These are phyloP conservation scores for Scomberomorus guttatus DNA, from an alignment of 2,797 vertebrate genomes.

Conservation along the genomic window DNA sequence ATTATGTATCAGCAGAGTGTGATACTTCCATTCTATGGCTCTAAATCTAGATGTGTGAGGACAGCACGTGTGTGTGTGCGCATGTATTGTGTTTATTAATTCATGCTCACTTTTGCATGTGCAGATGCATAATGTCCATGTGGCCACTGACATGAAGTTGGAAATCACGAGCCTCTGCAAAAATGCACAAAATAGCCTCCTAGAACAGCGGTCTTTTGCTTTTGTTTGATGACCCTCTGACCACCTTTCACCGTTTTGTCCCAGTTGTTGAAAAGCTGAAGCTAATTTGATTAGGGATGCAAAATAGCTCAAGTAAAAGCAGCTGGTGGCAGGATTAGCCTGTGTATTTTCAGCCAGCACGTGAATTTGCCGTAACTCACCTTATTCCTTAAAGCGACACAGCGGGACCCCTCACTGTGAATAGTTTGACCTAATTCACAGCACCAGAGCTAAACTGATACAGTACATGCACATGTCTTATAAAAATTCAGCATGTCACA, in stretches of 20 bases:
- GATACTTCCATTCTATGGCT: slow-evolving; percentile 26
- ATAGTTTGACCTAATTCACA: slow-evolving; percentile 26
- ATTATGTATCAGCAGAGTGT: slow-evolving; percentile 53
- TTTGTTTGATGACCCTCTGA: not conserved
- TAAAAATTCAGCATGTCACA: not conserved
- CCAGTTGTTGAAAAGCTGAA: not conserved
- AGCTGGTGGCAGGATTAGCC: not conserved
- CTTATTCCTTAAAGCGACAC: not conserved
- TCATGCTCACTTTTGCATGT: slow-evolving; percentile 39
- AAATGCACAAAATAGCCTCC: slow-evolving; percentile 4
- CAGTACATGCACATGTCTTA: not conserved
- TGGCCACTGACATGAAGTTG: slow-evolving; percentile 44
- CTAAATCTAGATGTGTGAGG: slow-evolving; percentile 23
- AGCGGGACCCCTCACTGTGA: slow-evolving; percentile 3
- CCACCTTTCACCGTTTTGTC: not conserved
- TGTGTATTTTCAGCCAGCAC: not conserved
- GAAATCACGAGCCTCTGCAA: not conserved
- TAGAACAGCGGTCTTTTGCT: not conserved
- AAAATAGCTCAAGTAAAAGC: not conserved
- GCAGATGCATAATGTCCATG: slow-evolving; percentile 36
- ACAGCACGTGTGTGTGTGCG: not conserved
- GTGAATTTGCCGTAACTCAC: not conserved
- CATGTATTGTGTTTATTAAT: slow-evolving; percentile 44
- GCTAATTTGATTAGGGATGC: not conserved
- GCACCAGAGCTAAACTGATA: slow-evolving; percentile 1